phyloP scores from a whole-genome alignment of 2,888 invertebrate species.

The Stenodema calcarata region DNA sequence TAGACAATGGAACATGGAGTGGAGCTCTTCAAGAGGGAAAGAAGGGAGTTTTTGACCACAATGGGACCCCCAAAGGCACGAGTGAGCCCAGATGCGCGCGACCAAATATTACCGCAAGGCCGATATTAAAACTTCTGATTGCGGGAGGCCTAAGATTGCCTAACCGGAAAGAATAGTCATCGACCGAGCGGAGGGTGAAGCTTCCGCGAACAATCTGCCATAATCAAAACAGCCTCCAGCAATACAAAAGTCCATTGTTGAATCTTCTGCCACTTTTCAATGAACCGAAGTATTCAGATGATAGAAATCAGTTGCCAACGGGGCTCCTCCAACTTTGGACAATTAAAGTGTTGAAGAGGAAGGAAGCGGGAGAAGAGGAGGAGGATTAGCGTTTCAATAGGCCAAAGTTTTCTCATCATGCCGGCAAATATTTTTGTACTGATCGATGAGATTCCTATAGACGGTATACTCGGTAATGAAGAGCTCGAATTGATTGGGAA shows the following conservation, averaged over 20 bases:
- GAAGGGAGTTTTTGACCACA: background rate
- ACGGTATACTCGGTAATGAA: background rate
- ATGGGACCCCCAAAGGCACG: background rate
- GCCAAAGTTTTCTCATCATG: constrained; percentile 13
- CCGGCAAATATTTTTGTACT: background rate
- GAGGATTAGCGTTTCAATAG: constrained; percentile 4
- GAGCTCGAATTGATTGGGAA: background rate
- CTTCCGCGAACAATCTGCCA: constrained; percentile 43
- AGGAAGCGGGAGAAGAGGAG: background rate
- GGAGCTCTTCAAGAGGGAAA: background rate
- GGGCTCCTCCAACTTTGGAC: constrained; percentile 31
- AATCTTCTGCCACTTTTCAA: constrained; percentile 40
- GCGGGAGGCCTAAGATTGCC: constrained; percentile 38
- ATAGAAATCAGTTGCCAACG: constrained; percentile 35
- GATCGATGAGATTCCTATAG: background rate
- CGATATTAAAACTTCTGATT: constrained; percentile 45
- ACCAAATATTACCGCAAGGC: constrained; percentile 35
- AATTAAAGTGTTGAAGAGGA: background rate
- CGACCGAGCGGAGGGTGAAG: background rate
- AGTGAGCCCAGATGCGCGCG: constrained; percentile 35
- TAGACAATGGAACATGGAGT: constrained; percentile 11
- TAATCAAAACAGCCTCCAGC: constrained; percentile 45
- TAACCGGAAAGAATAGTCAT: constrained; percentile 43
- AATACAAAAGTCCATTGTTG: constrained; percentile 41
- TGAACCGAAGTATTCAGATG: constrained; percentile 36